Percentiles rank a stretch among this genome's conserved stretches.
Evolutionary conservation across 1,140 invertebrate species (phyloP).

Genomic region (Euwallacea fornicatus): DNA sequence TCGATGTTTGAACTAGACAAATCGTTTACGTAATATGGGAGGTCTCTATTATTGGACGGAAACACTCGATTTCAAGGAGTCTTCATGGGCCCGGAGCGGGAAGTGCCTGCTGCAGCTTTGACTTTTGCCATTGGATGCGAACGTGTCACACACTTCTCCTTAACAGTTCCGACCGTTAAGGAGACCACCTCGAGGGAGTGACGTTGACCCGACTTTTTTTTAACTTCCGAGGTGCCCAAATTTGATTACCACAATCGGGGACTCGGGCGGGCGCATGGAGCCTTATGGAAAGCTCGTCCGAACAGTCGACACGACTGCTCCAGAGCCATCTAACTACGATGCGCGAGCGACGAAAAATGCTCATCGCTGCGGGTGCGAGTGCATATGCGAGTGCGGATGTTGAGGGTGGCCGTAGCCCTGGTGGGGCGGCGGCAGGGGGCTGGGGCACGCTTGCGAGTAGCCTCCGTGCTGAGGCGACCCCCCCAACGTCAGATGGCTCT

Average conservation of each 20-base stretch:
- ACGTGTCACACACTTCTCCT: too few species aligned
- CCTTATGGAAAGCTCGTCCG: too few species aligned
- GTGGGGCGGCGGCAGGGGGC: conserved; percentile 62
- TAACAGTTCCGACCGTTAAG: too few species aligned
- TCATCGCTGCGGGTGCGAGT: conserved; percentile 72
- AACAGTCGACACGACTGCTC: too few species aligned
- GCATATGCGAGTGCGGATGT: conserved; percentile 62
- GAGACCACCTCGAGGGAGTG: too few species aligned
- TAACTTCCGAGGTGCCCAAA: too few species aligned
- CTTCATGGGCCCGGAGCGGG: not conserved
- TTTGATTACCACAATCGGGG: not conserved
- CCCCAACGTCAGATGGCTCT: conserved; percentile 54
- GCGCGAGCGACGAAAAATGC: not conserved
- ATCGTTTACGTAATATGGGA: too few species aligned
- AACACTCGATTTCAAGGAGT: not conserved
- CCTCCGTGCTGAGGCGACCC: conserved; percentile 64
- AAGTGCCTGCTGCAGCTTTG: not conserved
- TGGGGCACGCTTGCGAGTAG: conserved; percentile 61
- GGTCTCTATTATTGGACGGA: not conserved
- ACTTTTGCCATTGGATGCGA: too few species aligned
- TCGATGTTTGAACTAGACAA: not conserved
- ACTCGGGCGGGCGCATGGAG: too few species aligned
- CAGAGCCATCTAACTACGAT: not conserved
- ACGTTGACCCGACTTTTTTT: too few species aligned
- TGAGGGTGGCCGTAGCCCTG: conserved; percentile 64